Conservation (phyloP, 2,888 invertebrate genomes). For the Crematogaster levior region DNA sequence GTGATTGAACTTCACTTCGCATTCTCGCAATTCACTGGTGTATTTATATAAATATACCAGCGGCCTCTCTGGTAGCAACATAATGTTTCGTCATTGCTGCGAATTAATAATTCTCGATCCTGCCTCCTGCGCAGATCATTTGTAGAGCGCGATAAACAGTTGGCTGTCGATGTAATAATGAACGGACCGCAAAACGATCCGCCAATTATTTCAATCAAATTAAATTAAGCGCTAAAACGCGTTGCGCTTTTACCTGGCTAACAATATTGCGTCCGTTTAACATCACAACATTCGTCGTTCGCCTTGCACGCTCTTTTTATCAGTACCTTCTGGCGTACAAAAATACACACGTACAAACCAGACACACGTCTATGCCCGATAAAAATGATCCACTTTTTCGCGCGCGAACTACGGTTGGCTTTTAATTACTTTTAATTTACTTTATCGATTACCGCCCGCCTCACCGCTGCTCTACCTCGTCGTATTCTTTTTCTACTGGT, state of each 20-base stretch:
- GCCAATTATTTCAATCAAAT: slow-evolving; percentile 47
- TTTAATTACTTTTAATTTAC: slow-evolving; percentile 54
- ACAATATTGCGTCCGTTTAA: slow-evolving; percentile 31
- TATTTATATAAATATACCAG: slow-evolving; percentile 30
- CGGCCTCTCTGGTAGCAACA: slow-evolving; percentile 10
- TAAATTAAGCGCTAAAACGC: not conserved
- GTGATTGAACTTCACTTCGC: slow-evolving; percentile 18
- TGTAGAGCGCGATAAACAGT: slow-evolving; percentile 37
- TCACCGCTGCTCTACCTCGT: not conserved
- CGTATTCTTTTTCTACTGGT: slow-evolving; percentile 9
- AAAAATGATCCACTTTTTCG: slow-evolving; percentile 41
- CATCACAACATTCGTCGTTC: slow-evolving; percentile 5
- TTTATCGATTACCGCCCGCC: slow-evolving; percentile 39
- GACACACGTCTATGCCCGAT: not conserved
- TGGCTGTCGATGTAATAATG: slow-evolving; percentile 44
- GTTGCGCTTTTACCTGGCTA: slow-evolving; percentile 21
- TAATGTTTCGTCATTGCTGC: not conserved
- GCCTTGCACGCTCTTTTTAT: not conserved
- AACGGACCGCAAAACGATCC: slow-evolving; percentile 31
- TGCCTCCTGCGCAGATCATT: not conserved
- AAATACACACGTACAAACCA: not conserved
- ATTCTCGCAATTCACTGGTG: slow-evolving; percentile 18
- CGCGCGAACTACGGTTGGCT: slow-evolving; percentile 22
- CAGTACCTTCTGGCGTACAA: not conserved
- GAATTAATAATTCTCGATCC: slow-evolving; percentile 47